phyloP scores from a whole-genome alignment of 2,797 vertebrate species.

The Ibycter americanus region DNA sequence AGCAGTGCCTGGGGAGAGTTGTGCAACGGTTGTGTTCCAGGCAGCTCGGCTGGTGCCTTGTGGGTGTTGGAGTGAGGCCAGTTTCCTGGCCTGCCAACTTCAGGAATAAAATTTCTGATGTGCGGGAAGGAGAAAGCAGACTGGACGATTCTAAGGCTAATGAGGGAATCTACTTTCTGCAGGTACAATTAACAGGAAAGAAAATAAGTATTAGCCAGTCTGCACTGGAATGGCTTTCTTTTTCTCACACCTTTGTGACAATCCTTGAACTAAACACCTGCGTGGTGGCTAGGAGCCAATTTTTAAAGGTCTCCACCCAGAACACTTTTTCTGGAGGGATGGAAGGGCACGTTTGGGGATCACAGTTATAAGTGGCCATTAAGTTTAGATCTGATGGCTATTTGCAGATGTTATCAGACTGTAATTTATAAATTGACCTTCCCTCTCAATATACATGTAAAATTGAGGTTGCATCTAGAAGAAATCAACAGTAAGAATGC shows the following conservation, averaged over 20 bases:
- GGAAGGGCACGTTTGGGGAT: background rate
- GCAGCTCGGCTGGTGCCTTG: background rate
- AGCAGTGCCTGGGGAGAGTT: background rate
- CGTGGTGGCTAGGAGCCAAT: background rate
- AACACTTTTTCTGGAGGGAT: background rate
- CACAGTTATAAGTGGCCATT: accelerated
- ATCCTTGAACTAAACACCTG: background rate
- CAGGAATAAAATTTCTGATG: background rate
- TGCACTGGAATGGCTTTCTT: background rate
- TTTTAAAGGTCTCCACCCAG: background rate
- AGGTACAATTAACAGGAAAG: background rate
- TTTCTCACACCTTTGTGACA: background rate
- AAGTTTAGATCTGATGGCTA: background rate
- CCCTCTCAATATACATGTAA: accelerated
- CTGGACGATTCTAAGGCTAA: background rate
- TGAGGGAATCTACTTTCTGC: background rate
- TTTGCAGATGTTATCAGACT: background rate
- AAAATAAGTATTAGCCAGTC: background rate
- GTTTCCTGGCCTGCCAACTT: background rate
- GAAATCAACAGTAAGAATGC: background rate
- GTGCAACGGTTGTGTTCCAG: background rate
- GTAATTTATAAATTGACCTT: background rate
- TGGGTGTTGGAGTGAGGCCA: background rate
- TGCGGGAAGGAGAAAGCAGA: background rate
- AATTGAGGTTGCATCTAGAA: background rate